Base-by-base conservation (phyloP, 1,140 invertebrate genomes). In the Drosophila repleta region DNA sequence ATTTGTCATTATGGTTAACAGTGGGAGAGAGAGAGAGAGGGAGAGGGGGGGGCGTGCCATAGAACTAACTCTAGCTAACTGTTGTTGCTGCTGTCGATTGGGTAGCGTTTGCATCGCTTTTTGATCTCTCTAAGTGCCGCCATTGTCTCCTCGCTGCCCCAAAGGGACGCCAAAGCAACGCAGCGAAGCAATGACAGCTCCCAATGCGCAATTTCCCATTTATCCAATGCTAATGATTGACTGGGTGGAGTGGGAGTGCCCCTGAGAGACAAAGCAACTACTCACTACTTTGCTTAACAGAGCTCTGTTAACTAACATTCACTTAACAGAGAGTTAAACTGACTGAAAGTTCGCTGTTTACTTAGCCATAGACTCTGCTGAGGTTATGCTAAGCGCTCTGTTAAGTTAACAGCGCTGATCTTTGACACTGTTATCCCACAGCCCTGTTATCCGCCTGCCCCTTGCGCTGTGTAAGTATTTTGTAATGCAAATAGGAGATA, bases 401-500 rank as follows among this genome's bases (percentile, higher is more conserved):
- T 24, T 24, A 24, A 4, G 2, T 24, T 24, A 24, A 24, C 21
- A 24, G n/a, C n/a, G n/a, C n/a, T n/a, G n/a, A n/a, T n/a, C n/a
- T n/a, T 29, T 29, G 6, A 29, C 7, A 7, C 24, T 26, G 24
- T 26, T n/a, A n/a, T n/a, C n/a, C n/a, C n/a, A n/a, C n/a, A n/a
- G 21, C 21, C 4, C 21, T 24, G 21, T 24, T 51, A 29, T 51
- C 43, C 26, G 1, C 39, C 48, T 67, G 65, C 58, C 79, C 61
- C 75, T 69, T 71, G 62, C 70, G 81, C 45, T 81, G 82, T 69
- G 82, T 87, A 81, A 85, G 87, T 81, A 87, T 85, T 79, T 87
- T 78, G 72, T 68, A 87, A 81, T 81, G 82, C 82, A 87, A 87
- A 87, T 87, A 81, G 58, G 64, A 78, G 82, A 87, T 87, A 43